Conservation (phyloP, 2,888 invertebrate genomes). For the Cheilosia vernalis region DNA sequence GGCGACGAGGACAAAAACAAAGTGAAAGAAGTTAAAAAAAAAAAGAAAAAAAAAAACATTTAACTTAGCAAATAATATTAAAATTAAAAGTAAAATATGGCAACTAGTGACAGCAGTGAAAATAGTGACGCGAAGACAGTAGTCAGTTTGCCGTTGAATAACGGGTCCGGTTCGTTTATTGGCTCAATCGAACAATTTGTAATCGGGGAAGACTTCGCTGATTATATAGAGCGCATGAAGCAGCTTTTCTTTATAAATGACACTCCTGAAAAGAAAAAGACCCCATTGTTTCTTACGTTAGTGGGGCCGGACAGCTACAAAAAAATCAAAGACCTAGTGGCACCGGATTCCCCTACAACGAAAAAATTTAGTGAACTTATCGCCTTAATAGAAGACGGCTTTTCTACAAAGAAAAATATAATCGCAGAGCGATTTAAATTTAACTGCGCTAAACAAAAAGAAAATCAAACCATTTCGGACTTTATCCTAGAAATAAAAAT, state of each 20-base stretch:
- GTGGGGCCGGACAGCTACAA: conserved; percentile 25
- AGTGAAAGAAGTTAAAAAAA: too few relatives aligned
- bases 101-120: too few relatives aligned
- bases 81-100: too few relatives aligned
- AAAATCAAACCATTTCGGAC: not conserved
- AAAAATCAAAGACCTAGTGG: conserved; percentile 23
- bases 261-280: conserved; percentile 42
- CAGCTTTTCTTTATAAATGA: conserved; percentile 8
- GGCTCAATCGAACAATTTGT: conserved; percentile 26
- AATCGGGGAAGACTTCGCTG: conserved; percentile 21
- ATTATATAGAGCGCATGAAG: conserved; percentile 27
- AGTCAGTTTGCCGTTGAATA: too few relatives aligned
- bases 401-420: conserved; percentile 13
- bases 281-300: conserved; percentile 48
- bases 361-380: conserved; percentile 12
- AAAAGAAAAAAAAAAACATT: too few relatives aligned
- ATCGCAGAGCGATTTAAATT: conserved; percentile 25
- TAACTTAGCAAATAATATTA: too few relatives aligned
- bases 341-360: conserved; percentile 9
- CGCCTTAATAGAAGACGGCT: not conserved
- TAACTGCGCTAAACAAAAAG: conserved; percentile 18
- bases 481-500: conserved; percentile 29
- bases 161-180: conserved; percentile 1
- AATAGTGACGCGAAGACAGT: too few relatives aligned
- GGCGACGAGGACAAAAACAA: too few relatives aligned